A percentile compares a stretch with the other conserved stretches of the same genome.
Evolutionary conservation across 2,888 invertebrate genomes (phyloP).

Genomic region (Zaprionus bogoriensis): DNA sequence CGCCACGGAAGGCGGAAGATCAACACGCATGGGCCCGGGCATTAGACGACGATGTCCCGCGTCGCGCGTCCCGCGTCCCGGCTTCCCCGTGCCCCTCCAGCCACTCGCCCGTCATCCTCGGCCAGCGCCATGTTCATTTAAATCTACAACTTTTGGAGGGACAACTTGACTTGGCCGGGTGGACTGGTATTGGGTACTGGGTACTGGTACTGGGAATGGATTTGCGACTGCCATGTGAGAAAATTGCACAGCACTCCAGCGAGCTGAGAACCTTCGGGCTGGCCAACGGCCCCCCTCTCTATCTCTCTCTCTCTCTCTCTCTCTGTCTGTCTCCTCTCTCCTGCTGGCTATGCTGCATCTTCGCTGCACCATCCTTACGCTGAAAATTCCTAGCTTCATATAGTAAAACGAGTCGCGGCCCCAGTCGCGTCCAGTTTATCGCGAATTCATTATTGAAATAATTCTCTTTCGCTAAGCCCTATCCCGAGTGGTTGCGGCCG

Average conservation of each 20-base stretch:
- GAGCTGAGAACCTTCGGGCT: slow-evolving; percentile 60
- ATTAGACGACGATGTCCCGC: slow-evolving; percentile 32
- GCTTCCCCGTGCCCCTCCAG: background rate
- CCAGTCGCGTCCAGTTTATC: slow-evolving; percentile 67
- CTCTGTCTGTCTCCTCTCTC: background rate
- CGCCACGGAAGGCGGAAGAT: slow-evolving; percentile 50
- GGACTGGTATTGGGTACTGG: slow-evolving; percentile 36
- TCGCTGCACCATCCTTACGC: too few species aligned
- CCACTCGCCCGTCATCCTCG: slow-evolving; percentile 3
- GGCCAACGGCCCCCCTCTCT: slow-evolving; percentile 11
- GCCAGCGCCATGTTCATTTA: slow-evolving; percentile 78
- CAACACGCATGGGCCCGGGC: slow-evolving; percentile 68
- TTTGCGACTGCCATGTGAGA: slow-evolving; percentile 66
- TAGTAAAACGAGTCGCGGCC: slow-evolving; percentile 33
- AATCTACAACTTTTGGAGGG: slow-evolving; percentile 79
- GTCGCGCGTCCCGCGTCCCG: slow-evolving; percentile 8
- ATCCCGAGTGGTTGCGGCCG: slow-evolving; percentile 19
- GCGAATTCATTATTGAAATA: slow-evolving; percentile 79
- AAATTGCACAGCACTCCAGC: slow-evolving; percentile 69
- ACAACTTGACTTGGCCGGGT: slow-evolving; percentile 69
- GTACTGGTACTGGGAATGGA: slow-evolving; percentile 20
- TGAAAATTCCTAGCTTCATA: slow-evolving; percentile 70
- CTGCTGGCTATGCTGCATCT: too few species aligned
- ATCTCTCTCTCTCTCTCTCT: slow-evolving; percentile 3
- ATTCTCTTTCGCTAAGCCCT: slow-evolving; percentile 53